A percentile compares a stretch with the other conserved stretches of the same genome.
These are phyloP conservation scores for Molothrus aeneus DNA, from an alignment of 2,797 vertebrate genomes.

Conservation along the genomic window DNA sequence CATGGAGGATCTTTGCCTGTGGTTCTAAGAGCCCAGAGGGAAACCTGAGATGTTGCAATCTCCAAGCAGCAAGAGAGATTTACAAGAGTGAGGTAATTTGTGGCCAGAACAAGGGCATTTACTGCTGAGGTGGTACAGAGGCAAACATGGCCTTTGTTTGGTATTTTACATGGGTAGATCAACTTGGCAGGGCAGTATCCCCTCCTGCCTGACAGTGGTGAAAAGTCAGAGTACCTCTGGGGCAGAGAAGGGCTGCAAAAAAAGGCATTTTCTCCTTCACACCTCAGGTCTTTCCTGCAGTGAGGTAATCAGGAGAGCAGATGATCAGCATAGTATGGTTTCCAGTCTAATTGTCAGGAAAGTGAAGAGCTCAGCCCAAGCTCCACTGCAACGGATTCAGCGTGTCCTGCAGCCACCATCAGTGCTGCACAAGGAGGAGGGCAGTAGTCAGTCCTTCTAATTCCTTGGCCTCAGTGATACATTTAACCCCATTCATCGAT, in stretches of 20 bases:
- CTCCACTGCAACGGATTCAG: background rate
- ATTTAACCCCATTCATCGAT: background rate
- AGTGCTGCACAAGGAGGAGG: background rate
- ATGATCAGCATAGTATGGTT: conserved; percentile 26
- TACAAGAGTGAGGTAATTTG: rapidly evolving
- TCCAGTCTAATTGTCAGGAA: conserved; percentile 57
- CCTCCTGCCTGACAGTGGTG: background rate
- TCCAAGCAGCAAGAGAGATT: background rate
- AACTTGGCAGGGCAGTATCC: background rate
- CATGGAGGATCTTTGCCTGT: background rate
- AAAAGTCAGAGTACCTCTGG: background rate
- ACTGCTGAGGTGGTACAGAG: background rate
- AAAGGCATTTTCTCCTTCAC: background rate
- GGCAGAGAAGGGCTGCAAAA: background rate
- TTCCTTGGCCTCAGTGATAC: background rate
- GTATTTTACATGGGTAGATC: background rate
- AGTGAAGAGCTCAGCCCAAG: conserved; percentile 11
- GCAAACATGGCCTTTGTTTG: background rate
- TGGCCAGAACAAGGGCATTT: background rate
- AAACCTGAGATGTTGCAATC: background rate
- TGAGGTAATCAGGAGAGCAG: conserved; percentile 16
- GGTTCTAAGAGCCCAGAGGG: background rate
- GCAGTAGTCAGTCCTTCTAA: background rate
- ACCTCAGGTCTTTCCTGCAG: background rate
- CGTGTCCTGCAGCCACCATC: background rate